These are phyloP conservation scores for Callyntrura guangdongensis DNA, from an alignment of 2,888 invertebrate species.

Conservation along the genomic window DNA sequence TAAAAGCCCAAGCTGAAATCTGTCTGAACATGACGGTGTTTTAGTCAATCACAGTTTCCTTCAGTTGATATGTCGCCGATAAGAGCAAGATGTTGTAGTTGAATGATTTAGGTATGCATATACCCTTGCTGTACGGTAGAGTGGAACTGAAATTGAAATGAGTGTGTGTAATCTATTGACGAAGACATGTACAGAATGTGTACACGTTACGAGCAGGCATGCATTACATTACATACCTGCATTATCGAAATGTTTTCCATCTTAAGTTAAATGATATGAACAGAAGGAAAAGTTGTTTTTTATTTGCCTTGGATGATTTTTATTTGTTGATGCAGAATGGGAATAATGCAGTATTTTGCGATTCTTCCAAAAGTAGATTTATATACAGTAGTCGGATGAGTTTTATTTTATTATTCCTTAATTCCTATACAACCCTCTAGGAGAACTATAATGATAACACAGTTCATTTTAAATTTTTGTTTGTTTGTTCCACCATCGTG, in stretches of 20 bases:
- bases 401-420: slow-evolving; percentile 32
- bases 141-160: slow-evolving; percentile 46
- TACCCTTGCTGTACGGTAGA: slow-evolving; percentile 1
- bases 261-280: slow-evolving; percentile 1
- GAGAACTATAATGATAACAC: slow-evolving; percentile 11
- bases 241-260: slow-evolving; percentile 15
- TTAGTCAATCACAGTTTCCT: slow-evolving; percentile 47
- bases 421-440: background rate
- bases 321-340: background rate
- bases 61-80: slow-evolving; percentile 34
- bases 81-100: background rate
- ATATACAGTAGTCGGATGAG: slow-evolving; percentile 40
- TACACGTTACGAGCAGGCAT: too few relatives aligned
- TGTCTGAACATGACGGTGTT: slow-evolving; percentile 12
- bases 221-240: too few relatives aligned
- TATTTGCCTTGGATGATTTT: background rate
- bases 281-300: slow-evolving; percentile 27
- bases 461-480: slow-evolving; percentile 7
- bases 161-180: background rate
- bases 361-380: background rate
- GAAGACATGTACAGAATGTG: background rate
- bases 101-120: background rate
- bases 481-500: slow-evolving; percentile 13
- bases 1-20: background rate
- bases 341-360: background rate